Conservation (phyloP, 2,888 invertebrate genomes). For the Neocrepidodera transversa region DNA sequence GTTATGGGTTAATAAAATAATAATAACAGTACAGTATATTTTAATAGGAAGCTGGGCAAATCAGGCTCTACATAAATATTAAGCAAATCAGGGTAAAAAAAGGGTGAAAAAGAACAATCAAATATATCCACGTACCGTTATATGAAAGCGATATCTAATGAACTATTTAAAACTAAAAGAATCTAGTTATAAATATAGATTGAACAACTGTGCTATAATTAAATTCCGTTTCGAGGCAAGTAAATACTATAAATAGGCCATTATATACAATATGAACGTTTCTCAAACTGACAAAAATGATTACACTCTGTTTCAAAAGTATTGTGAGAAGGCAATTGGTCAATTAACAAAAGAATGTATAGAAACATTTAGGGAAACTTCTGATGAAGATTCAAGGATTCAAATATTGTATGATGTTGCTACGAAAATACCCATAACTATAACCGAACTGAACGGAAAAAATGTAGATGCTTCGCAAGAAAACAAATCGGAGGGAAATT, state of each 20-base stretch:
- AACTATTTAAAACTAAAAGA: constrained; percentile 6
- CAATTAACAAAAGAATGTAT: constrained; percentile 63
- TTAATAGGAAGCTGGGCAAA: too few species aligned
- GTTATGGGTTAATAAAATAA: too few species aligned
- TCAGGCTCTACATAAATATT: too few species aligned
- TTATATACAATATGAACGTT: constrained; percentile 32
- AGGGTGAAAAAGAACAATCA: background rate
- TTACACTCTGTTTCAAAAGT: constrained; percentile 64
- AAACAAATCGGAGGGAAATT: constrained; percentile 76
- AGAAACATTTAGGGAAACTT: constrained; percentile 69
- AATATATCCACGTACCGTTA: constrained; percentile 1
- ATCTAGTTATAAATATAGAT: constrained; percentile 20
- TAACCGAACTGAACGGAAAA: constrained; percentile 59
- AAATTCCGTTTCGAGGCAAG: background rate
- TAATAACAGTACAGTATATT: too few species aligned
- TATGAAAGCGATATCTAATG: background rate
- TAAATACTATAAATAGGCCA: constrained; percentile 25
- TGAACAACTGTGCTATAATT: constrained; percentile 18
- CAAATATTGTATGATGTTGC: constrained; percentile 65
- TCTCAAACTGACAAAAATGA: constrained; percentile 22
- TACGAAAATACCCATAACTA: constrained; percentile 50
- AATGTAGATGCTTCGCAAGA: constrained; percentile 66
- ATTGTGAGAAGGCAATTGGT: constrained; percentile 65
- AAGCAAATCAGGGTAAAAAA: too few species aligned
- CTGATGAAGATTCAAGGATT: constrained; percentile 71